Conservation (phyloP, 2,113 vertebrate species). For the Cynoglossus semilaevis region DNA sequence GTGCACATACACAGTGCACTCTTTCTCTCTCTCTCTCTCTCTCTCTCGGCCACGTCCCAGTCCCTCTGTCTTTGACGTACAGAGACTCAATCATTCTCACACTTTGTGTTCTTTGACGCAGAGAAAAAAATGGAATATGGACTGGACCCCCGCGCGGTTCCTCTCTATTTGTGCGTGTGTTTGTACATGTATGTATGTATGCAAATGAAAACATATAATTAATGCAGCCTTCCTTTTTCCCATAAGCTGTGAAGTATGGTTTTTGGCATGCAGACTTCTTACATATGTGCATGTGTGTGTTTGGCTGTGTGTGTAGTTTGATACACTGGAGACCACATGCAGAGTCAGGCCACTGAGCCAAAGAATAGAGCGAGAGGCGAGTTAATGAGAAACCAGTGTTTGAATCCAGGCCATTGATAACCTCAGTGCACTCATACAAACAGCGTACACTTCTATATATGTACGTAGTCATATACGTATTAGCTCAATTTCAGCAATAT, state of each 20-base stretch:
- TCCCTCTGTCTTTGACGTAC: constrained; percentile 67
- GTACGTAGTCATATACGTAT: constrained; percentile 6
- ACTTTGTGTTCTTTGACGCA: constrained; percentile 65
- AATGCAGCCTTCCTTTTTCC: constrained; percentile 63
- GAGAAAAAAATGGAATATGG: constrained; percentile 59
- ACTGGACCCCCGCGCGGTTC: constrained; percentile 34
- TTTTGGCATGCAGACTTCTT: constrained; percentile 66
- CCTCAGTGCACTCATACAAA: constrained; percentile 49
- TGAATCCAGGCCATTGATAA: constrained; percentile 61
- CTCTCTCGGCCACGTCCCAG: constrained; percentile 53
- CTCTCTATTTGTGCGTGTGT: constrained; percentile 1
- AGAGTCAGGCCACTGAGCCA: constrained; percentile 58
- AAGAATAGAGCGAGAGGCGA: constrained; percentile 51
- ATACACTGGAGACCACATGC: constrained; percentile 63
- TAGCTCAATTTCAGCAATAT: constrained; percentile 30
- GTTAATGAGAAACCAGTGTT: constrained; percentile 66
- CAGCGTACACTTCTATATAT: neutral
- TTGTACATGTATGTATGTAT: constrained; percentile 10
- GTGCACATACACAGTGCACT: constrained; percentile 63
- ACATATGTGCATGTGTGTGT: constrained; percentile 18
- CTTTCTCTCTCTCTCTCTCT: constrained; percentile 61
- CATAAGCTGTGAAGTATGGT: constrained; percentile 65
- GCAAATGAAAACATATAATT: constrained; percentile 57
- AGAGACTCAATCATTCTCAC: constrained; percentile 70
- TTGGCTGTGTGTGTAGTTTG: constrained; percentile 4